Percentiles rank a stretch among this genome's conserved stretches.
Evolutionary conservation across 2,113 vertebrate species (phyloP).

Genomic region (Phodopus roborovskii): DNA sequence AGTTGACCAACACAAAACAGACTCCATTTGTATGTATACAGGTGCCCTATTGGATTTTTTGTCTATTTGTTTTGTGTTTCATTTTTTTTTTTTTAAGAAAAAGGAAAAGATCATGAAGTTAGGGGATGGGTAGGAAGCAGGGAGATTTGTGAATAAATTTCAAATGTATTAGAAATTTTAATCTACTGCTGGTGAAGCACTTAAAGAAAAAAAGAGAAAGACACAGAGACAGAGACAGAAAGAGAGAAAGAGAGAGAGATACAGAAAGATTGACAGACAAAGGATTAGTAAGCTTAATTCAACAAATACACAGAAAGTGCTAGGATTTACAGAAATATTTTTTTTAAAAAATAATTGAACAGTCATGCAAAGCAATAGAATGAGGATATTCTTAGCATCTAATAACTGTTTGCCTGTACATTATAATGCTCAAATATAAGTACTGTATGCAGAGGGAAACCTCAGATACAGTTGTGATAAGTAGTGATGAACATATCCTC

Average conservation of each 20-base stretch:
- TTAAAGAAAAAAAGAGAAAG: neutral
- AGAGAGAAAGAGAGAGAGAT: rapidly evolving
- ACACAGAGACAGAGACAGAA: neutral
- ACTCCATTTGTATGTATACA: neutral
- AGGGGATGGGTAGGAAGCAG: neutral
- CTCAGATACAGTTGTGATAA: neutral
- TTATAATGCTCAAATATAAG: neutral
- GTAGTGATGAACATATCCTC: neutral
- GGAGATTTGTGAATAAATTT: slow-evolving; percentile 28
- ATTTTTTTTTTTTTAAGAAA: neutral
- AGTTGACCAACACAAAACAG: neutral
- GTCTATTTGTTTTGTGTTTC: neutral
- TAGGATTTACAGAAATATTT: neutral
- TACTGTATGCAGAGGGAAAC: neutral
- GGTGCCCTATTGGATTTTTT: neutral
- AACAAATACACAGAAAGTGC: neutral
- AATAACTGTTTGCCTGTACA: neutral
- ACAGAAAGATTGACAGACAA: neutral
- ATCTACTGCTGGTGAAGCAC: neutral
- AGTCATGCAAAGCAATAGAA: neutral
- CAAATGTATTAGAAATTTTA: neutral
- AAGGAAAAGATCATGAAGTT: neutral
- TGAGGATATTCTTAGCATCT: neutral
- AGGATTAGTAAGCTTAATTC: neutral
- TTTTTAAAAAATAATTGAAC: neutral